phyloP scores from a whole-genome alignment of 2,113 vertebrate species.

The Meriones unguiculatus region DNA sequence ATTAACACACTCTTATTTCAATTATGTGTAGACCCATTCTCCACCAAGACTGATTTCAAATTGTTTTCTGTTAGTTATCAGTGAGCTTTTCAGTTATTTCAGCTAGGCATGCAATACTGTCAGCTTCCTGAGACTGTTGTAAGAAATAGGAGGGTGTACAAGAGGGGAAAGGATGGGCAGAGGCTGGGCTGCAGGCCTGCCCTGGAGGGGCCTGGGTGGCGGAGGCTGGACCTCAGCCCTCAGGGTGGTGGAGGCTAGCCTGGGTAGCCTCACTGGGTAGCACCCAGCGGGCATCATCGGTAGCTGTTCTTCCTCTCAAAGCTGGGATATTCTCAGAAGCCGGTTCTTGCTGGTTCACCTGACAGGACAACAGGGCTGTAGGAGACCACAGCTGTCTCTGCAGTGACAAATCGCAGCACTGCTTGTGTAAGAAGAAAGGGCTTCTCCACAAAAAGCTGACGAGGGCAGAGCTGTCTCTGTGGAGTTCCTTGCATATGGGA shows the following conservation, averaged over 20 bases:
- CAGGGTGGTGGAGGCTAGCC: neutral
- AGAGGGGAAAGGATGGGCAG: neutral
- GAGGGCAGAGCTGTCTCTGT: neutral
- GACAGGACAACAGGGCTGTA: neutral
- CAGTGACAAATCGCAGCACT: neutral
- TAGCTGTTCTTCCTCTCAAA: neutral
- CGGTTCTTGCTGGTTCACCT: neutral
- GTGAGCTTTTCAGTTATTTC: neutral
- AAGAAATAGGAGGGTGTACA: neutral
- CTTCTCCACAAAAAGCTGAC: neutral
- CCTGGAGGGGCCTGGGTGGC: neutral
- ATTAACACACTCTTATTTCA: neutral
- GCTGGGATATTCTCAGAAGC: neutral
- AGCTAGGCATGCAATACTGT: neutral
- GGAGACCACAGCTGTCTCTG: neutral
- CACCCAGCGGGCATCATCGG: neutral
- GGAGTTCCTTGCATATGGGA: neutral
- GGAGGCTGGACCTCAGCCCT: neutral
- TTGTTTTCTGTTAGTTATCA: too few relatives aligned
- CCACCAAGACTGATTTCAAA: neutral
- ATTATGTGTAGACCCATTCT: neutral
- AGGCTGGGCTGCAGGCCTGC: neutral
- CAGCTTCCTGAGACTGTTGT: neutral
- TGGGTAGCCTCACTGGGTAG: neutral
- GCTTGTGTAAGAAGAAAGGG: neutral